Evolutionary conservation across 2,113 vertebrate species (phyloP), one percentile per base, ranked within the genome.

Genomic region (Ptychochromis oligacanthus): DNA sequence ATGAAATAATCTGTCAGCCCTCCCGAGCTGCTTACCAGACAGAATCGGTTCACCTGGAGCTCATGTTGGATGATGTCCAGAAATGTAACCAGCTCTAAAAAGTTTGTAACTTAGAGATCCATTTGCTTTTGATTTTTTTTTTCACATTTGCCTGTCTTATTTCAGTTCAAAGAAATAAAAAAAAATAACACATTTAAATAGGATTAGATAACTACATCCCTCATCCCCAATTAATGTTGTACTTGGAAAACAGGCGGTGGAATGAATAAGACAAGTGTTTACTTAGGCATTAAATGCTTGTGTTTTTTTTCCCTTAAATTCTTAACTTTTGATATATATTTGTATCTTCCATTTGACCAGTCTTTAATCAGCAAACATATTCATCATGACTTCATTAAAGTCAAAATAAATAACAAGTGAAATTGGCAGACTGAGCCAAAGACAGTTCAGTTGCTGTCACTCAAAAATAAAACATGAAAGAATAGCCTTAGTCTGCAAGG

Each of bases 1-100:
- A 74, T 83, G 75, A 77, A 81, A 57, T 72, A 76, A 83, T 91
- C 76, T 40, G n/a, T 65, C 61, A 90, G 38, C 60, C 31, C 28
- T 36, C 4, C 62, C 20, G 64, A 77, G 80, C 59, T 72, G 82
- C n/a, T 74, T 60, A 83, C 26, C 74, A 74, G 84, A 79, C 85
- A 86, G 55, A 75, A 62, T 54, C 4, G 2, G 24, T 84, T 86
- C 81, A 83, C 81, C 85, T 67, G 75, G 67, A 75, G 75, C 57
- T 75, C 54, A 54, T 55, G 54, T 52, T 67, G 26, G 67, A 86
- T 64, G 36, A 78, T 86, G 77, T 77, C 65, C 79, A 79, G 49
- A 64, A 78, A 75, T 78, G 56, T 61, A 72, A 52, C 52, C 59
- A 31, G 26, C 75, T 13, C 22, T 18, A 57, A 67, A 84, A 79